Percentiles rank a stretch among this genome's conserved stretches.
phyloP scores from a whole-genome alignment of 2,888 invertebrate species.

The Smittia aterrima region DNA sequence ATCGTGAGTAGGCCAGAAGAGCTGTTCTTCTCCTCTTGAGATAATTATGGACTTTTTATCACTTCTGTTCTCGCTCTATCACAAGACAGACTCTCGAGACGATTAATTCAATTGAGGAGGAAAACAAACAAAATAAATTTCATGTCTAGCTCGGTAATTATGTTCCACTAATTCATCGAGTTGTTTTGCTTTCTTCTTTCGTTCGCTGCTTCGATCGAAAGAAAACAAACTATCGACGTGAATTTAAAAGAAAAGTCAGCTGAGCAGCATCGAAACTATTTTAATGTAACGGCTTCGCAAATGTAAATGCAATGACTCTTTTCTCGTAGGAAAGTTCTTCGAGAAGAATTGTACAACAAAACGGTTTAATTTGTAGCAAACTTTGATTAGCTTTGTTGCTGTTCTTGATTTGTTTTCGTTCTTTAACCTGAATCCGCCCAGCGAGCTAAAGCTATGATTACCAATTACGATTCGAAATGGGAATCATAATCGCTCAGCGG shows the following conservation, averaged over 20 bases:
- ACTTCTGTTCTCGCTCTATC: background rate
- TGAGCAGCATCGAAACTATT: conserved; percentile 6
- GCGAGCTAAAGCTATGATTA: background rate
- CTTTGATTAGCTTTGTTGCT: background rate
- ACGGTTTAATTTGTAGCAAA: conserved; percentile 25
- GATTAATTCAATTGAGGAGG: conserved; percentile 15
- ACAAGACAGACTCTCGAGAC: background rate
- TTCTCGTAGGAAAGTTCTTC: background rate
- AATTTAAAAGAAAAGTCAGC: background rate
- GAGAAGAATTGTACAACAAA: too few relatives aligned
- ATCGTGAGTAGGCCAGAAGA: background rate
- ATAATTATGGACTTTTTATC: conserved; percentile 20
- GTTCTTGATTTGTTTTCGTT: background rate
- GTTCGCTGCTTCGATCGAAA: background rate
- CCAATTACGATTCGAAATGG: background rate
- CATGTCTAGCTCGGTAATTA: background rate
- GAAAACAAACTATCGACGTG: background rate
- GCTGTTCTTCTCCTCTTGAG: background rate
- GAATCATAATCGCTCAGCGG: background rate
- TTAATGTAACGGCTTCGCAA: conserved; percentile 16
- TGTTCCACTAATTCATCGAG: conserved; percentile 11
- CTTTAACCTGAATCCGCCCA: background rate
- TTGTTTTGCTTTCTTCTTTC: background rate
- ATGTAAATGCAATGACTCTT: conserved; percentile 5
- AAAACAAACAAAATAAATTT: conserved; percentile 1